Evolutionary conservation across 1,140 invertebrate species (phyloP), one percentile per base, ranked within the genome.

Genomic region (Meloidogyne hapla): DNA sequence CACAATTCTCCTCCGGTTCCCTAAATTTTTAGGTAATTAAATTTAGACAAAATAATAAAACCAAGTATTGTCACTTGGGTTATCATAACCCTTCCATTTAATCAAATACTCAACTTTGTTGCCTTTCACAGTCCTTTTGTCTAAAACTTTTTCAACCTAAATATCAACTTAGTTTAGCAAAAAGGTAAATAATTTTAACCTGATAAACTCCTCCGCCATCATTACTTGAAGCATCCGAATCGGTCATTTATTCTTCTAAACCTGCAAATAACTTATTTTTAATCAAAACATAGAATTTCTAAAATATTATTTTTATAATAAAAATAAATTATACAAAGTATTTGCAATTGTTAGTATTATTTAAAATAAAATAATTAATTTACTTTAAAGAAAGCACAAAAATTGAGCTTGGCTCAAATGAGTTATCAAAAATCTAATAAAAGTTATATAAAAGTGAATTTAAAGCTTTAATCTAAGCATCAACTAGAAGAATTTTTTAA

Each of bases 1-100:
- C 68, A 61, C 68, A 70, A 18, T 70, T 70, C 18, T 70, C 68
- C n/a, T 70, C 68, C 9, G 68, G 68, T 28, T 70, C 68, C 68
- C 68, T 70, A 18, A 64, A 74, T 25, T 40, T 38, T 26, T 9
- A 42, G 40, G 28, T 33, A 12, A 18, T n/a, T 6, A 40, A 33
- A 18, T 33, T 68, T 3, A 40, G 18, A 68, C 1, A 65, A 65
- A 23, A 4, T n/a, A n/a, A n/a, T 66, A 6, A 21, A 66, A 66
- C 65, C 65, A 66, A 1, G 65, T 66, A 21, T 66, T 66, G 65
- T 66, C 65, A 18, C 38, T 66, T 1, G 65, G 65, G n/a, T 23
- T 42, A 2, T 66, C 65, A 69, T 61, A 70, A 40, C 45, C 68
- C n/a, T 70, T 70, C 68, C 68, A 70, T 45, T 70, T 70, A 18